A percentile compares a stretch with the other conserved stretches of the same genome.
Conservation (phyloP, 2,113 vertebrate genomes). For the Equus przewalskii region DNA sequence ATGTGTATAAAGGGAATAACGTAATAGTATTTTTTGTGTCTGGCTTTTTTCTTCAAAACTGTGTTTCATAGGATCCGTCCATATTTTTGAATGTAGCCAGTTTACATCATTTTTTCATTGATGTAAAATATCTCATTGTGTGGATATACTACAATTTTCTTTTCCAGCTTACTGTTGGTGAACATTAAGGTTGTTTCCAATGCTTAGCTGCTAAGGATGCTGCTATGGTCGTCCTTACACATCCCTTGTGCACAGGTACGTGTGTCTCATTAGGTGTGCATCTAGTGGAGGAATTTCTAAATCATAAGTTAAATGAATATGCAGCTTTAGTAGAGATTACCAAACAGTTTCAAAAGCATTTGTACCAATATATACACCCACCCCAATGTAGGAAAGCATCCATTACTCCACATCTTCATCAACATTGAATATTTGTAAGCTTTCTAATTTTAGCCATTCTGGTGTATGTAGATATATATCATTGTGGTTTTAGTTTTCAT, state of each 20-base stretch:
- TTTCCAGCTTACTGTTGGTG: neutral
- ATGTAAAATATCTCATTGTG: neutral
- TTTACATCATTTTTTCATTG: neutral
- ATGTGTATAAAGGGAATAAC: neutral
- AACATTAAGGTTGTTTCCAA: neutral
- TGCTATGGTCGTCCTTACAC: neutral
- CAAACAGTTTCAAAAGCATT: neutral
- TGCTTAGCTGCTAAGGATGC: neutral
- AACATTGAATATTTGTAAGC: neutral
- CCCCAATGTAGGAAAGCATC: neutral
- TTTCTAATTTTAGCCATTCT: neutral
- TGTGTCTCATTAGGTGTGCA: neutral
- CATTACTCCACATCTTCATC: neutral
- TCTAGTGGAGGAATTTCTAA: neutral
- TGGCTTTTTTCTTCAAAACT: neutral
- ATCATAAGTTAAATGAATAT: neutral
- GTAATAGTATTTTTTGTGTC: neutral
- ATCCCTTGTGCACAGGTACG: rapidly evolving
- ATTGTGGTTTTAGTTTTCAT: neutral
- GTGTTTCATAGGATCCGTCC: neutral
- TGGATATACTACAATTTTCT: neutral
- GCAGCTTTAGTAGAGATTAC: neutral
- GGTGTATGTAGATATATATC: too few relatives aligned
- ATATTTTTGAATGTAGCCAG: neutral
- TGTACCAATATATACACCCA: neutral